A percentile compares a stretch with the other conserved stretches of the same genome.
Conservation (phyloP, 2,113 vertebrate genomes). For the Mastomys coucha region DNA sequence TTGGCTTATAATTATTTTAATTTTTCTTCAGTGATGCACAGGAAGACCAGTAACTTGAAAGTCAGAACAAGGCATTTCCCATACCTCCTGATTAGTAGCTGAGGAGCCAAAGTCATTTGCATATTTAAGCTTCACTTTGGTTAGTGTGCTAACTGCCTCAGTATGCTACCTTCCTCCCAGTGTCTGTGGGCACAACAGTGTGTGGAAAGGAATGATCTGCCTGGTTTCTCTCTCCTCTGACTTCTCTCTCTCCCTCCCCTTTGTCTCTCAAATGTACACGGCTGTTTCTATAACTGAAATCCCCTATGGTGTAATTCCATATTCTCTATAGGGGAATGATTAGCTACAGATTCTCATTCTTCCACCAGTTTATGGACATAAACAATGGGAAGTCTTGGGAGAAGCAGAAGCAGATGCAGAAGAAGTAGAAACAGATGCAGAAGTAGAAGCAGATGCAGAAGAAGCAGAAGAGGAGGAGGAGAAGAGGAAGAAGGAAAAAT, state of each 20-base stretch:
- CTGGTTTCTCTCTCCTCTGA: not conserved
- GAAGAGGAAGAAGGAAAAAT: not conserved
- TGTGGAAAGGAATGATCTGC: too few species aligned
- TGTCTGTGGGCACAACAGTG: not conserved
- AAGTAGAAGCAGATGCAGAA: not conserved
- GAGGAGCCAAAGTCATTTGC: not conserved
- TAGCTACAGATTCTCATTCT: not conserved
- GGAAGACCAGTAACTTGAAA: not conserved
- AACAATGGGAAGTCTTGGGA: not conserved
- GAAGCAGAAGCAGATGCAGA: not conserved
- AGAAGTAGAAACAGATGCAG: not conserved
- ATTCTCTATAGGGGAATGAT: not conserved
- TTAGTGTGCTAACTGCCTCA: not conserved
- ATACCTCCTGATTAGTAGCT: not conserved
- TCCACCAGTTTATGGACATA: not conserved
- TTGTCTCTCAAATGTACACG: not conserved
- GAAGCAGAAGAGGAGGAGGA: not conserved
- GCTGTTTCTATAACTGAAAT: not conserved
- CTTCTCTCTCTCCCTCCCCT: not conserved
- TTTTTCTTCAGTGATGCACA: not conserved
- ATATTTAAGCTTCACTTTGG: not conserved
- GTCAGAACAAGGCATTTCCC: not conserved
- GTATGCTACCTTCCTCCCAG: not conserved
- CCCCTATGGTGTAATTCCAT: not conserved
- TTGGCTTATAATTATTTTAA: not conserved